Evolutionary conservation across 1,140 invertebrate genomes (phyloP).

Genomic region (Acarapis woodi): DNA sequence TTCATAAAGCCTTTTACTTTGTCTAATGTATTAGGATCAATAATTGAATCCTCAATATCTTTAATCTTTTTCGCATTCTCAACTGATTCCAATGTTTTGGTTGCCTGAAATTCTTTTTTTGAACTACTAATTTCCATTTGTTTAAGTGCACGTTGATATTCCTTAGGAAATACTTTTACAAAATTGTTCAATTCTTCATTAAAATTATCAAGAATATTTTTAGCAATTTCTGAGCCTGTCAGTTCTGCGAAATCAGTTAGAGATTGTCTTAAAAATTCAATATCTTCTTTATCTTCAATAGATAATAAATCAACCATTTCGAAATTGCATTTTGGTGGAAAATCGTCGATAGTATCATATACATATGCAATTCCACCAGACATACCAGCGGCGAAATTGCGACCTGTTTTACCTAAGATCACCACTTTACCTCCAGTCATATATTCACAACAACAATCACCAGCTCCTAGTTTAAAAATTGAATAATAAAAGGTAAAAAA

Average conservation of each 20-base stretch:
- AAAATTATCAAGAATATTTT: conserved; percentile 50
- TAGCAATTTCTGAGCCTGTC: conserved; percentile 62
- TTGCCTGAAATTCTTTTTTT: neutral
- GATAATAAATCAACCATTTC: conserved; percentile 67
- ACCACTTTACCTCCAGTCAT: conserved; percentile 86
- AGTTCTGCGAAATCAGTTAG: conserved; percentile 60
- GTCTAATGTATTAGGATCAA: conserved; percentile 30
- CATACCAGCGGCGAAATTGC: conserved; percentile 98
- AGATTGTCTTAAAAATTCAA: conserved; percentile 41
- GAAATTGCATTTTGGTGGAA: conserved; percentile 46
- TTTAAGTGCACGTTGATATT: conserved; percentile 68
- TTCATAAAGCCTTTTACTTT: conserved; percentile 76
- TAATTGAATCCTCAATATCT: conserved; percentile 64
- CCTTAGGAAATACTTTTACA: conserved; percentile 84
- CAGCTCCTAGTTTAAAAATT: too few relatives aligned
- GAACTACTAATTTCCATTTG: conserved; percentile 26
- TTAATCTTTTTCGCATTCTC: conserved; percentile 12
- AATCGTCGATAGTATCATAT: conserved; percentile 29
- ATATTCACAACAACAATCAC: conserved; percentile 97
- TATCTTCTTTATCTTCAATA: conserved; percentile 43
- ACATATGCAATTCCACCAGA: conserved; percentile 89
- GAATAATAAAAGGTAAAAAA: too few relatives aligned
- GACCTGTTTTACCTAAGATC: conserved; percentile 69
- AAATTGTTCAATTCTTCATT: conserved; percentile 34
- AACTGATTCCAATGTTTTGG: neutral